These are phyloP conservation scores for Saccopteryx leptura DNA, from an alignment of 2,113 vertebrate species.

Conservation along the genomic window DNA sequence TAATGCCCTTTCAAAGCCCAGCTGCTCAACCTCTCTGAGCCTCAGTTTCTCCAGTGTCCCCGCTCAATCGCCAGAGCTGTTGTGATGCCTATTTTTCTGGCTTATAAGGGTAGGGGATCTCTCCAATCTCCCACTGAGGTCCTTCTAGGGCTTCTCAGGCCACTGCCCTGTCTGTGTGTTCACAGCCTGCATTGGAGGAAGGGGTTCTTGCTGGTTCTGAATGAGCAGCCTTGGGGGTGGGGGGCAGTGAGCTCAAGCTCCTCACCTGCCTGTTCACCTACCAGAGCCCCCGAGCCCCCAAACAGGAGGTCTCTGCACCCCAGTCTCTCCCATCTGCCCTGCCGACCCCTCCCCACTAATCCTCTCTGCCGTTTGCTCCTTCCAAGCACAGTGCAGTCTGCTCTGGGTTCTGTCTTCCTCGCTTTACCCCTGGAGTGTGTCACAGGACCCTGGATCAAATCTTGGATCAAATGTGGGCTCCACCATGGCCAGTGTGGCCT, in stretches of 20 bases:
- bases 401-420: neutral
- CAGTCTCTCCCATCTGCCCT: accelerated
- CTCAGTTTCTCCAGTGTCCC: neutral
- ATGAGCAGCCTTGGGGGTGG: neutral
- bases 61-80: too few relatives aligned
- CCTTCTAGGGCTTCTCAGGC: neutral
- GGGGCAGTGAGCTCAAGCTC: neutral
- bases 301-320: neutral
- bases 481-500: accelerated
- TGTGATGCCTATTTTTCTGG: neutral
- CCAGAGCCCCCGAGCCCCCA: neutral
- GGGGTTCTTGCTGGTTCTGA: neutral
- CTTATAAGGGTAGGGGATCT: neutral
- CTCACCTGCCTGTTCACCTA: neutral
- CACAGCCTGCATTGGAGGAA: too few relatives aligned
- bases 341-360: neutral
- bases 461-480: neutral
- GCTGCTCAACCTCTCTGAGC: neutral
- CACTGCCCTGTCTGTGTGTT: too few relatives aligned
- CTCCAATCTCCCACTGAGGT: neutral
- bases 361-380: neutral
- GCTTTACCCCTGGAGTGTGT: accelerated
- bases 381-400: accelerated
- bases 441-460: neutral
- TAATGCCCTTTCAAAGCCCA: accelerated